These are phyloP conservation scores for Mamestra configurata DNA, from an alignment of 1,140 invertebrate species.

Conservation along the genomic window DNA sequence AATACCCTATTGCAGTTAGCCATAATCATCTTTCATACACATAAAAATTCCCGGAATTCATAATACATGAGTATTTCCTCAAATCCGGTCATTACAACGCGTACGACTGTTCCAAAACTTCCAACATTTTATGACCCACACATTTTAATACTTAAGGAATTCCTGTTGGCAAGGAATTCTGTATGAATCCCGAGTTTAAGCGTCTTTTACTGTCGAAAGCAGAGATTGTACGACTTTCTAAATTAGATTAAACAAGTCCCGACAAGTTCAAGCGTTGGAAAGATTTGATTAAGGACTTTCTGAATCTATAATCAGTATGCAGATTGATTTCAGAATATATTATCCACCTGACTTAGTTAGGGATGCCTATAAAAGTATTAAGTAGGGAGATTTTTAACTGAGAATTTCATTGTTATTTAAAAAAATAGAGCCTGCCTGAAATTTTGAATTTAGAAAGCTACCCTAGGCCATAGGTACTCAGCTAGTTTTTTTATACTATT, in stretches of 20 bases:
- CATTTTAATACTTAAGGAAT: not conserved
- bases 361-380: not conserved
- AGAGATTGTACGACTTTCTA: slow-evolving; percentile 42
- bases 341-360: slow-evolving; percentile 24
- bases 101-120: not conserved
- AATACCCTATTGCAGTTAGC: too few relatives aligned
- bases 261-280: slow-evolving; percentile 34
- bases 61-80: not conserved
- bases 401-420: not conserved
- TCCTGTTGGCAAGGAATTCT: too few relatives aligned
- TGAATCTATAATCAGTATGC: slow-evolving; percentile 55
- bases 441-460: too few relatives aligned
- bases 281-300: slow-evolving; percentile 53
- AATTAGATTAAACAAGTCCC: slow-evolving; percentile 55
- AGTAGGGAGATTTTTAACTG: not conserved
- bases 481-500: too few relatives aligned
- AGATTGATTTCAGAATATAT: slow-evolving; percentile 43
- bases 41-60: not conserved
- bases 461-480: too few relatives aligned
- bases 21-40: too few relatives aligned
- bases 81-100: not conserved
- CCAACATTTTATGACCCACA: not conserved
- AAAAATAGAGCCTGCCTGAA: too few relatives aligned
- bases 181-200: not conserved
- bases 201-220: slow-evolving; percentile 14